Evolutionary conservation across 2,113 vertebrate genomes (phyloP).

Genomic region (Harpagus bidentatus): DNA sequence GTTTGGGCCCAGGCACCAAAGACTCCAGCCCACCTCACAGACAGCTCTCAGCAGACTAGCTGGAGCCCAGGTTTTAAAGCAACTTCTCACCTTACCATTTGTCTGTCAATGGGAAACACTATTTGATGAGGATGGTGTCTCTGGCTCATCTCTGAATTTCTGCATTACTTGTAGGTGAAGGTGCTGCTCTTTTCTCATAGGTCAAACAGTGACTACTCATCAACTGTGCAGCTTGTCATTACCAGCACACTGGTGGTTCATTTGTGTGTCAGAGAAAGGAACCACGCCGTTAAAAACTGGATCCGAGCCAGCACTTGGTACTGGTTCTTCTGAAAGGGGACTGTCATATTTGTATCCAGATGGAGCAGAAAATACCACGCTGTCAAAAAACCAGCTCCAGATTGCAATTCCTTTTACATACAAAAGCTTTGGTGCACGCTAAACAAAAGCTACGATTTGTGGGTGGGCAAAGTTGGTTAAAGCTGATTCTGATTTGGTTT

Average conservation of each 20-base stretch:
- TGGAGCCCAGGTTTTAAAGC: not conserved
- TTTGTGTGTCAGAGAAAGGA: not conserved
- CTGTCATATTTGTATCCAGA: not conserved
- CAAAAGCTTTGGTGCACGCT: accelerated
- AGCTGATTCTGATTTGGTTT: not conserved
- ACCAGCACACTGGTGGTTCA: not conserved
- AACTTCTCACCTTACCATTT: not conserved
- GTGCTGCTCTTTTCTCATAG: not conserved
- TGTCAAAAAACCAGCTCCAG: not conserved
- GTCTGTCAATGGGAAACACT: accelerated
- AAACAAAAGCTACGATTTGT: not conserved
- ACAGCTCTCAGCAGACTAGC: not conserved
- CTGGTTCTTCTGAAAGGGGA: not conserved
- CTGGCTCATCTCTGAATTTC: not conserved
- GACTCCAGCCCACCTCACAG: not conserved
- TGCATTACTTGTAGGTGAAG: not conserved
- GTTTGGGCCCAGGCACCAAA: not conserved
- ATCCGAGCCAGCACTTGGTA: not conserved
- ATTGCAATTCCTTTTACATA: not conserved
- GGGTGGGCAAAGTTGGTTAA: not conserved
- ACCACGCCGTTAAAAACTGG: not conserved
- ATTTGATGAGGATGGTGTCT: not conserved
- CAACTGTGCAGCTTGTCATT: not conserved
- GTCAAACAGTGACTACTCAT: not conserved
- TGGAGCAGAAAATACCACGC: not conserved